phyloP scores from a whole-genome alignment of 1,140 invertebrate species.

The Cheumatopsyche charites region DNA sequence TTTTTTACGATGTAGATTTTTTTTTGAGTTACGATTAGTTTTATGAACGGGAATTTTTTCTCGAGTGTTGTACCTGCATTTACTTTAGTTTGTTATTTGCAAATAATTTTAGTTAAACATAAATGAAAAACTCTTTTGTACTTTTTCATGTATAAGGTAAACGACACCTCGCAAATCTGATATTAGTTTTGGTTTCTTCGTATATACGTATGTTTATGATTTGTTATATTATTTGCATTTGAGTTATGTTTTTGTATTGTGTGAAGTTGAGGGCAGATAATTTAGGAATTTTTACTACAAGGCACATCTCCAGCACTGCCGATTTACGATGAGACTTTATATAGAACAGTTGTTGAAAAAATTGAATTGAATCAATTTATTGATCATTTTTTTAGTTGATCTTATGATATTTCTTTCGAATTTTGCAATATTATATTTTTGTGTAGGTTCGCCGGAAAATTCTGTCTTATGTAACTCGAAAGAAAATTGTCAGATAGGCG shows the following conservation, averaged over 20 bases:
- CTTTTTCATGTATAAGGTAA: constrained; percentile 16
- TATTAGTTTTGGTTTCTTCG: constrained; percentile 26
- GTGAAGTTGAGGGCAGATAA: constrained; percentile 14
- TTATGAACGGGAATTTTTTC: constrained; percentile 55
- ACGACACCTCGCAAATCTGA: constrained; percentile 16
- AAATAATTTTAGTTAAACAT: constrained; percentile 43
- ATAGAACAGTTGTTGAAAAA: constrained; percentile 4
- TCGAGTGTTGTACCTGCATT: constrained; percentile 65
- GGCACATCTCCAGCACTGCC: constrained; percentile 64
- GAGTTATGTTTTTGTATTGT: background rate
- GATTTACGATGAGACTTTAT: constrained; percentile 39
- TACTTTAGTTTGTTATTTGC: constrained; percentile 49
- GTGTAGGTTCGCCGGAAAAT: background rate
- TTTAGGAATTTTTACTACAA: constrained; percentile 52
- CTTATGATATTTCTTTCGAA: constrained; percentile 21
- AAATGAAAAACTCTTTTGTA: constrained; percentile 28
- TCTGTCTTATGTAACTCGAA: background rate
- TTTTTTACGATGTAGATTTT: constrained; percentile 44
- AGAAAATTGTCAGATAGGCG: background rate
- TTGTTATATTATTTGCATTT: constrained; percentile 6
- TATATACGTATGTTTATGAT: constrained; percentile 23
- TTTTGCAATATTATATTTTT: constrained; percentile 24
- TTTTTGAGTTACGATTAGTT: constrained; percentile 45
- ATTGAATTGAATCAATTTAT: background rate
- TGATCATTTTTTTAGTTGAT: background rate